phyloP scores from a whole-genome alignment of 2,888 invertebrate species.

The Agonopterix subpropinquella region DNA sequence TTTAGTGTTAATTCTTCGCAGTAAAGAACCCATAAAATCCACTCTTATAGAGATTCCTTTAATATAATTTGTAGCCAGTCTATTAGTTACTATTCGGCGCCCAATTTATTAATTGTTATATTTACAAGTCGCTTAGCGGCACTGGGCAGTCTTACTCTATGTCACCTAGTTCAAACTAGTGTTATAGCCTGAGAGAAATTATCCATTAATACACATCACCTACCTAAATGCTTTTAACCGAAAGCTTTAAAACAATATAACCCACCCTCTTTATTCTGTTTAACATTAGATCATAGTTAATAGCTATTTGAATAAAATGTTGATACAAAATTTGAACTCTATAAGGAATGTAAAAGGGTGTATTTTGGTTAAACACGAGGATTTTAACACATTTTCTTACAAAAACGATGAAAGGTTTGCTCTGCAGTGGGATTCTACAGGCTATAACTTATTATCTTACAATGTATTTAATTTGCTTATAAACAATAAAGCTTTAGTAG shows the following conservation, averaged over 20 bases:
- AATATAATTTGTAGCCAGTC: constrained; percentile 54
- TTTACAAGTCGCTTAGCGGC: constrained; percentile 61
- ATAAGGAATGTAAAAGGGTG: too few species aligned
- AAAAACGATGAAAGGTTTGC: too few species aligned
- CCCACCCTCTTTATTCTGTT: too few species aligned
- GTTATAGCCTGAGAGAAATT: neutral
- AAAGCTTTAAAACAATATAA: too few species aligned
- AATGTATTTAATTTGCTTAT: neutral
- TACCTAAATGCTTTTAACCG: neutral
- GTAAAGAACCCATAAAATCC: constrained; percentile 9
- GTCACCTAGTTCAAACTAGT: neutral
- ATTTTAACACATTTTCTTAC: too few species aligned
- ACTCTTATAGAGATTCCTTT: constrained; percentile 67
- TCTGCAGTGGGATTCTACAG: too few species aligned
- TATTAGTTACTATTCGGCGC: constrained; percentile 54
- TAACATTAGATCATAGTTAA: too few species aligned
- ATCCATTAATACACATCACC: neutral
- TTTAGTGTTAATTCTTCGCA: neutral
- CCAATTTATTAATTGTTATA: constrained; percentile 32
- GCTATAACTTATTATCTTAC: too few species aligned
- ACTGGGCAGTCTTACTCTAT: constrained; percentile 23
- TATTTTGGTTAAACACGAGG: too few species aligned
- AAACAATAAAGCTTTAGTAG: constrained; percentile 27
- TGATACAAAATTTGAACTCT: too few species aligned
- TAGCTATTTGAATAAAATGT: too few species aligned